Percentiles rank a stretch among this genome's conserved stretches.
These are phyloP conservation scores for Synergus gifuensis DNA, from an alignment of 2,888 invertebrate species.

Conservation along the genomic window DNA sequence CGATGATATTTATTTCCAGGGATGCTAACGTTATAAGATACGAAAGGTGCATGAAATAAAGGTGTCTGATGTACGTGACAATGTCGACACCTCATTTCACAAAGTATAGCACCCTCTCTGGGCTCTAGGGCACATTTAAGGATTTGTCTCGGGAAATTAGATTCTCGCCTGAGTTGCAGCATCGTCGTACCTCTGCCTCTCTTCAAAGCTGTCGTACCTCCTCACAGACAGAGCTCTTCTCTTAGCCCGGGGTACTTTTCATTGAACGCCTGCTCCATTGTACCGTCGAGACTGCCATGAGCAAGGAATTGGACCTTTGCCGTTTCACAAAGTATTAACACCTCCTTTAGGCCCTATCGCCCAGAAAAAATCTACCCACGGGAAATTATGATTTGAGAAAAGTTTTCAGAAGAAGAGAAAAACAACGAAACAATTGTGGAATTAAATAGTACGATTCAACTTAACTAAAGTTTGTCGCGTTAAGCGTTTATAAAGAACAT, in stretches of 20 bases:
- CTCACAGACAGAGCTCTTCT: constrained; percentile 57
- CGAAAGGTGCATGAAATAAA: constrained; percentile 28
- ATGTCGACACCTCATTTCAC: constrained; percentile 74
- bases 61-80: constrained; percentile 49
- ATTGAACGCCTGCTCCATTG: constrained; percentile 51
- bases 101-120: constrained; percentile 75
- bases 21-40: constrained; percentile 14
- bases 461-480: background rate
- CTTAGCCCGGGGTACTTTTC: constrained; percentile 58
- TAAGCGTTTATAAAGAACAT: background rate
- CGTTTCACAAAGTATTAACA: constrained; percentile 70
- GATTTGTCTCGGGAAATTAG: constrained; percentile 76
- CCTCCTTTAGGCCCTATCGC: constrained; percentile 66
- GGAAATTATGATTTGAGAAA: constrained; percentile 65
- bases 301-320: constrained; percentile 72
- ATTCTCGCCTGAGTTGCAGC: constrained; percentile 73
- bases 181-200: constrained; percentile 57
- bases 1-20: background rate
- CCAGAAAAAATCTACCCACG: constrained; percentile 71
- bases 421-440: background rate
- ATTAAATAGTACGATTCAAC: background rate
- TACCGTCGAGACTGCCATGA: constrained; percentile 50
- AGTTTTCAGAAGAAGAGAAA: background rate
- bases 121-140: constrained; percentile 73
- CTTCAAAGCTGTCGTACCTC: constrained; percentile 58